A percentile compares a stretch with the other conserved stretches of the same genome.
Conservation (phyloP, 1,140 invertebrate genomes). For the Cydia amplana region DNA sequence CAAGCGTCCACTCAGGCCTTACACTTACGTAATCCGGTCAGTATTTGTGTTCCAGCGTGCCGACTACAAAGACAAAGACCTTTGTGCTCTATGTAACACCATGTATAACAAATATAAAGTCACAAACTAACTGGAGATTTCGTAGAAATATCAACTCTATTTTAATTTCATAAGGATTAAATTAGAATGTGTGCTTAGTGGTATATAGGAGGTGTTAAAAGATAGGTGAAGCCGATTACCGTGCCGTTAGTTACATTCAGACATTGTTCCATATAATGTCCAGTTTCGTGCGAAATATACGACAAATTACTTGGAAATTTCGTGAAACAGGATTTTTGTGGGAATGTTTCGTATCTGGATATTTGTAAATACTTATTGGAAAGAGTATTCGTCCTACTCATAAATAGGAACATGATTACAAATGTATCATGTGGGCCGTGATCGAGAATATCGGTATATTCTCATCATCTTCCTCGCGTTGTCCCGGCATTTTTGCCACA, state of each 20-base stretch:
- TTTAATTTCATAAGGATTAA: neutral
- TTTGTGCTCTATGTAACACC: neutral
- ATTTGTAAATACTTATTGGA: no score
- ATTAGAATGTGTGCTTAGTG: neutral
- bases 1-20: no score
- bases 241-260: neutral
- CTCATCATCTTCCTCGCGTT: no score
- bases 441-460: no score
- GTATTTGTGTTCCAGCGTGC: slow-evolving; percentile 2
- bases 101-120: neutral
- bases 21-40: slow-evolving; percentile 2
- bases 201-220: neutral
- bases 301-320: no score
- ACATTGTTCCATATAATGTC: neutral
- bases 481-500: no score
- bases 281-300: neutral
- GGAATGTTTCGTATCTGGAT: no score
- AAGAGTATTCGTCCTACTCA: no score
- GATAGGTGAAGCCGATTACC: neutral
- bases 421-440: no score
- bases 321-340: no score
- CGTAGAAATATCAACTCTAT: neutral
- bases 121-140: neutral
- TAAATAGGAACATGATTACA: no score
- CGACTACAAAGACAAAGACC: neutral